Base-by-base conservation (phyloP, 53 echinoderm and acorn worm genomes). In the Holothuria leucospilota region DNA sequence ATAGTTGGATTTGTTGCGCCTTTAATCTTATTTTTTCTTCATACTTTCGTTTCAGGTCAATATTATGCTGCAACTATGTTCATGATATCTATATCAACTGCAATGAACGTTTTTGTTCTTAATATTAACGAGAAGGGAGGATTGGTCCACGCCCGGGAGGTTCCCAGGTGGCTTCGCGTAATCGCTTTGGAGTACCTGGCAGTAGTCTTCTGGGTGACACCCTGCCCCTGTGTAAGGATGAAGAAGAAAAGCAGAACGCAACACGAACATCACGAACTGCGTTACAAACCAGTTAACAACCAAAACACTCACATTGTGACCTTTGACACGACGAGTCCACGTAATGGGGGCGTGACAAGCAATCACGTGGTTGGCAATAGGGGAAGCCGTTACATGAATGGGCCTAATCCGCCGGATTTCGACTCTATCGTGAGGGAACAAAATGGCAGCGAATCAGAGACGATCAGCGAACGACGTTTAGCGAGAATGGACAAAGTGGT, bases 1-100 rank as follows among this genome's bases (percentile, higher is more conserved):
- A 18, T 18, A 16, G 8, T 10, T 4, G 3, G 56, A 16, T 0
- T 56, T 0, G 16, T 25, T 74, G 20, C 16, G 4, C 10, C 39
- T 29, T 20, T 39, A 41, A 20, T 20, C 4, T 6, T 74, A 24
- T 23, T 49, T n/a, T 75, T 67, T 29, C 30, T 9, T 81, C 79
- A 38, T 23, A 15, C 59, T 26, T 77, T 53, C 51, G 16, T 62
- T 68, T 28, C 90, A 98, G 98, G 98, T 74, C 98, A 98, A 90
- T 98, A 98, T 85, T 98, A 98, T 68, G 95, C 95, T 16, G 95
- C 98, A 28, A 98, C 98, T 1, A 98, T 98, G 98, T 95, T 98
- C 71, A 86, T 98, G 68, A 98, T 98, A 42, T 95, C 98, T 5
- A 91, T 98, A 28, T 98, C 98, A 9, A 98, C 98, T 41, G 98